Percentiles rank a stretch among this genome's conserved stretches.
phyloP scores from a whole-genome alignment of 2,113 vertebrate genomes.

The Cricetomys ansorgei region DNA sequence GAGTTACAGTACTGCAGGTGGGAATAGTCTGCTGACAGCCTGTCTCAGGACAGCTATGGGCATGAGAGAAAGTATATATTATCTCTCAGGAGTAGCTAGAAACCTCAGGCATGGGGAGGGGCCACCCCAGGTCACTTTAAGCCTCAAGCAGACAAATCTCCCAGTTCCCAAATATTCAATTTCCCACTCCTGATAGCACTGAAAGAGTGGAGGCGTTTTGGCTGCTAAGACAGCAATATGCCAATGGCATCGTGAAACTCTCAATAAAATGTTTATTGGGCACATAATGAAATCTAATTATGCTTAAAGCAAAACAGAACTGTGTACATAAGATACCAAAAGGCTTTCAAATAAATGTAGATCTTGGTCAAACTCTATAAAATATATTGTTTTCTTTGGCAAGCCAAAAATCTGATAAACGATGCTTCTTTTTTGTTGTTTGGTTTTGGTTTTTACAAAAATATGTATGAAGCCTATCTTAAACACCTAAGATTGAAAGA shows the following conservation, averaged over 20 bases:
- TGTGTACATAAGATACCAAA: conserved; percentile 42
- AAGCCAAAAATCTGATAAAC: conserved; percentile 26
- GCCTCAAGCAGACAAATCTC: background rate
- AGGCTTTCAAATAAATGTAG: conserved; percentile 54
- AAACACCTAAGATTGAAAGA: background rate
- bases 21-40: background rate
- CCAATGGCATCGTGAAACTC: conserved; percentile 25
- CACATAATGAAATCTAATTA: conserved; percentile 72
- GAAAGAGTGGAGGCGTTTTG: conserved; percentile 29
- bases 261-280: conserved; percentile 75
- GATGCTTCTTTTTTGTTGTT: background rate
- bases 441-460: conserved; percentile 34
- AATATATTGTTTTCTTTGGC: conserved; percentile 56
- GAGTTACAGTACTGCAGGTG: accelerated
- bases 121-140: background rate
- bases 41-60: background rate
- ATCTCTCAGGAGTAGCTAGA: background rate
- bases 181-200: background rate
- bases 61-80: accelerated
- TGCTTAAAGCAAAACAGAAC: conserved; percentile 57
- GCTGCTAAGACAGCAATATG: conserved; percentile 44
- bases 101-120: background rate
- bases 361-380: conserved; percentile 51
- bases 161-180: background rate
- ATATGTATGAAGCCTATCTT: background rate